Evolutionary conservation across 2,888 invertebrate species (phyloP), one percentile per base, ranked within the genome.

Genomic region (Myopa tessellatipennis): DNA sequence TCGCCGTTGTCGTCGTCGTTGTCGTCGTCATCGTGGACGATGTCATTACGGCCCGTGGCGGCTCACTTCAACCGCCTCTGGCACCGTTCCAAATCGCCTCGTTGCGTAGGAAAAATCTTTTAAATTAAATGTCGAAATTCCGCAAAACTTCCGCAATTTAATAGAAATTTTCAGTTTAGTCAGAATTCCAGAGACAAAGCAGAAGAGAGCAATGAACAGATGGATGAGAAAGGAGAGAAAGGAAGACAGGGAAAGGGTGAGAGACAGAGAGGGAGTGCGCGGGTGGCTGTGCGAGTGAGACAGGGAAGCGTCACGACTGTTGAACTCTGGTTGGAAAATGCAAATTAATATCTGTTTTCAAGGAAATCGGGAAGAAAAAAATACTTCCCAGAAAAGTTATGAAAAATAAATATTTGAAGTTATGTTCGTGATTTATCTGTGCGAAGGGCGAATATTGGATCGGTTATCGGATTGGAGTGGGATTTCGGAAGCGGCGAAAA

Each of bases 91-190:
- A 70, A 70, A 70, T 55, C 12, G 70, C 70, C 55, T 18, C 36
- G 52, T 52, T 70, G 70, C 55, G 55, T 70, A 52, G 70, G 69
- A 69, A 70, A 70, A 52, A 70, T 26, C 26, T 26, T 18, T 12
- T 70, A 34, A 70, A 18, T 34, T 34, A 34, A 70, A 70, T n/a
- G 6, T 34, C 52, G 55, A 70, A 70, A 70, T 36, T 52, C 70
- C 70, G 55, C 55, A 12, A 38, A 70, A 70, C 70, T 70, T 70
- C 70, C 70, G 70, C 70, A 70, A 55, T 70, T 55, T 52, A 55
- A 70, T 70, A 70, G 70, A 70, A 70, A 55, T 70, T 70, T 55
- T 52, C 45, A 45, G 10, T 45, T 45, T 10, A 45, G 7, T 45
- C 45, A 45, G 45, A 45, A 45, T 45, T 45, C 45, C 45, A 10